phyloP scores from a whole-genome alignment of 2,888 invertebrate species.

The Steinernema hermaphroditum region DNA sequence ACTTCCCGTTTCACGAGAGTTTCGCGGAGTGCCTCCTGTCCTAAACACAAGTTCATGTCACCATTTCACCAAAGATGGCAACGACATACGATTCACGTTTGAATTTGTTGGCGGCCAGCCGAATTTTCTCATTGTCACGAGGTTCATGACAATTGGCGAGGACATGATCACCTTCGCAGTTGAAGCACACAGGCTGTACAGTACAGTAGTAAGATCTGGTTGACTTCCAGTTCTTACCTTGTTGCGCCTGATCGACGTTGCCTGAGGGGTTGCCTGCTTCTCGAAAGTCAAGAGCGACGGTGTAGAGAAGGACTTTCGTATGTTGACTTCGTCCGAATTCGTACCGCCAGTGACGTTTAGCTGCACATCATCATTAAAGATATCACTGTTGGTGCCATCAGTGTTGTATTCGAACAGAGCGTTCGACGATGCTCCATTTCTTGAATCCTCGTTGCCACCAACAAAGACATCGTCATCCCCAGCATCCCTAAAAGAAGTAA shows the following conservation, averaged over 20 bases:
- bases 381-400: not conserved
- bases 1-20: not conserved
- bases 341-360: not conserved
- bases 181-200: not conserved
- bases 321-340: not conserved
- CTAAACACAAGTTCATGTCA: not conserved
- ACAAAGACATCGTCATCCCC: not conserved
- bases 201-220: too few relatives aligned
- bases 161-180: conserved; percentile 9
- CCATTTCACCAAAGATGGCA: not conserved
- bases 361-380: not conserved
- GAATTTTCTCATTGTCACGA: not conserved
- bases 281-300: not conserved
- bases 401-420: not conserved
- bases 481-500: not conserved
- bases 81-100: conserved; percentile 14
- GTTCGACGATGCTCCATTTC: not conserved
- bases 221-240: not conserved
- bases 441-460: too few relatives aligned
- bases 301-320: not conserved
- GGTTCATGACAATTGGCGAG: not conserved
- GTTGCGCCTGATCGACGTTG: not conserved
- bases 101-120: not conserved
- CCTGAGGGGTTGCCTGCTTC: not conserved
- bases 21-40: not conserved